phyloP scores from a whole-genome alignment of 2,888 invertebrate species.

The Pediacus dermestoides region DNA sequence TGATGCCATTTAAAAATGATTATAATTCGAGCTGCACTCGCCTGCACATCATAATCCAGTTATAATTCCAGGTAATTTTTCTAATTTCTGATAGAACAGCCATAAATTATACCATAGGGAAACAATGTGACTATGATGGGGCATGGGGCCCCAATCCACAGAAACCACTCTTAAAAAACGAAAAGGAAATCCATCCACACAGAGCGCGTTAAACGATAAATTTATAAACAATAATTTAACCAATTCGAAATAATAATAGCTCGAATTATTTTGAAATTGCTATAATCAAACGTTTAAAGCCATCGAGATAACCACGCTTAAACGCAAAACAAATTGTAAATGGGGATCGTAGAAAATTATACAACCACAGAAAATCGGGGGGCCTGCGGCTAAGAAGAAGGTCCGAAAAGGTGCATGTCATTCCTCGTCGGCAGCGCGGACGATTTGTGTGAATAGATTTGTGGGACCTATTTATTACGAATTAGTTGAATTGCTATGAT shows the following conservation, averaged over 20 bases:
- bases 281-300: conserved; percentile 49
- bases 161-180: no score
- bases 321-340: conserved; percentile 50
- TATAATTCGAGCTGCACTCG: no score
- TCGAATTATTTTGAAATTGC: conserved; percentile 50
- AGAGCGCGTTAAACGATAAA: conserved; percentile 48
- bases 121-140: no score
- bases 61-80: no score
- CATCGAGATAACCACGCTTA: conserved; percentile 46
- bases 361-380: no score
- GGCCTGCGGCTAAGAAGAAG: no score
- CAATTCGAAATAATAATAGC: conserved; percentile 47
- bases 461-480: conserved; percentile 57
- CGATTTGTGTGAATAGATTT: conserved; percentile 32
- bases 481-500: conserved; percentile 60
- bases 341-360: conserved; percentile 46
- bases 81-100: no score
- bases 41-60: no score
- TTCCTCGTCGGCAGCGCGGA: no score
- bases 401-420: conserved; percentile 45
- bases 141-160: no score
- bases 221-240: conserved; percentile 48
- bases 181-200: conserved; percentile 12
- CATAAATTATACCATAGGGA: no score
- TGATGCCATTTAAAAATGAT: no score